Evolutionary conservation across 1,140 invertebrate genomes (phyloP), one percentile per base, ranked within the genome.

Genomic region (Stenopsyche tienmushanensis): DNA sequence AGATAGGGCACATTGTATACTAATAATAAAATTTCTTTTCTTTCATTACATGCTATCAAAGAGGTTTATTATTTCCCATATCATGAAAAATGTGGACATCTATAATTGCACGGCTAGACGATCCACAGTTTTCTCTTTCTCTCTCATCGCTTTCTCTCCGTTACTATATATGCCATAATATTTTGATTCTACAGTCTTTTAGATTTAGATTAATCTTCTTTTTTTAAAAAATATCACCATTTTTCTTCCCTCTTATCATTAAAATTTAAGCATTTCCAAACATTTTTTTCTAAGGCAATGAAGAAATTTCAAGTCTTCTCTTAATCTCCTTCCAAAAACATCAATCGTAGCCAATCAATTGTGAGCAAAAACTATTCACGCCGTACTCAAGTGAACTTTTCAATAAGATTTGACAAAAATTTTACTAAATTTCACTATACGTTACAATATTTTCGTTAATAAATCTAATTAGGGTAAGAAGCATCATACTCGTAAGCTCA

Each of bases 101-200:
- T 62, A 62, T 21, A 62, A 9, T 62, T 62, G 15, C 15, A 29
- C 49, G 15, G 17, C 23, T 34, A 62, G 44, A 47, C 34, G 15
- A 25, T 26, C 42, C 50, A 29, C 52, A 18, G 29, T 42, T 64
- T 26, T 13, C 15, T 49, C 49, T 9, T 50, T 41, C 2, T 52
- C 18, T 52, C 45, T 21, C 59, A 62, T 41, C 60, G n/a, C 34
- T 39, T 21, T 17, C 29, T 39, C 29, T 59, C 55, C 17, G 44
- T 53, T 17, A 21, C 17, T 45, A 50, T 52, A 62, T 62, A 62
- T 53, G 60, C 60, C 60, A 52, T 62, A 39, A 52, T 52, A 62
- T 55, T 65, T 67, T 70, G 65, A 70, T 66, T 70, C 69, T 70
- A 70, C 69, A 70, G 69, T 70, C 69, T 70, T 70, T 66, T 67